phyloP scores from a whole-genome alignment of 2,113 vertebrate genomes.

The Misgurnus mizolepis region DNA sequence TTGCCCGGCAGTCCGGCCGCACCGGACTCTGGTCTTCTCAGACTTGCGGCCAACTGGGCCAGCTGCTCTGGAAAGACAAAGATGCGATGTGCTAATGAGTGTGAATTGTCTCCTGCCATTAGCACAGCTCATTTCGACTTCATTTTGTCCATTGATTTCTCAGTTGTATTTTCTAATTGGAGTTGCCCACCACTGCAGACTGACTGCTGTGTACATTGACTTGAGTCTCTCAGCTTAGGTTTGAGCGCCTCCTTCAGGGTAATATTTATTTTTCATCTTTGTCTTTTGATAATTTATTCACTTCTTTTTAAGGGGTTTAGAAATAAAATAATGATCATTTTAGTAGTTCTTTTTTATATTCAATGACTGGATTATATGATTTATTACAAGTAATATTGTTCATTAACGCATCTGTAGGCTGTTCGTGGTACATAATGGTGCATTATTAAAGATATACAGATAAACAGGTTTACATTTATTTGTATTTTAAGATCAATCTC shows the following conservation, averaged over 20 bases:
- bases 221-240: background rate
- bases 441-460: no score
- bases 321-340: background rate
- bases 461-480: no score
- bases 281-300: background rate
- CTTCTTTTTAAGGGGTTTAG: background rate
- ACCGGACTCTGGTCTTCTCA: constrained; percentile 90
- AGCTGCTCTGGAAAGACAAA: constrained; percentile 83
- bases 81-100: constrained; percentile 28
- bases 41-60: constrained; percentile 91
- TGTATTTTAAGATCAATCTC: no score
- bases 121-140: constrained; percentile 6
- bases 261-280: background rate
- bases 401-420: no score
- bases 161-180: constrained; percentile 11
- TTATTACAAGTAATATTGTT: no score
- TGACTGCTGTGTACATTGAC: background rate
- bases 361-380: no score
- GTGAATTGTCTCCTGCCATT: background rate
- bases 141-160: constrained; percentile 12
- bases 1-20: constrained; percentile 87
- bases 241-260: constrained; percentile 15
- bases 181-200: background rate
- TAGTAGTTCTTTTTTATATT: no score
- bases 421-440: no score